Evolutionary conservation across 1,140 invertebrate genomes (phyloP).

Genomic region (Stegodyphus dumicola): DNA sequence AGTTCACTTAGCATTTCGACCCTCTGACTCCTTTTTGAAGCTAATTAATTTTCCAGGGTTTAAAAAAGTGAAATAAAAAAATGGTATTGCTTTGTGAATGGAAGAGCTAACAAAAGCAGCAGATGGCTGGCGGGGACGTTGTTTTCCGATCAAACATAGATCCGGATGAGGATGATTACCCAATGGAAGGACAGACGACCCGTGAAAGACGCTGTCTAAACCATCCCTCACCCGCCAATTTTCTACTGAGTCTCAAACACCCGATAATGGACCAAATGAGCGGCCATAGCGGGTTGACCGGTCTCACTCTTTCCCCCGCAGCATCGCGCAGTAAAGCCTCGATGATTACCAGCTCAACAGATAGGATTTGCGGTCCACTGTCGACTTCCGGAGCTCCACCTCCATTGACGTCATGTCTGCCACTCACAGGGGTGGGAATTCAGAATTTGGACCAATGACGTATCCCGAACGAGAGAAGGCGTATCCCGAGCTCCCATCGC

Average conservation of each 20-base stretch:
- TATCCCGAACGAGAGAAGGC: constrained; percentile 1
- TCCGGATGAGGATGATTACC: constrained; percentile 33
- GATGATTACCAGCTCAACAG: constrained; percentile 52
- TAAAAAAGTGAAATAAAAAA: background rate
- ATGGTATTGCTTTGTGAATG: constrained; percentile 9
- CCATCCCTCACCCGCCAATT: constrained; percentile 46
- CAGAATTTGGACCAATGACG: background rate
- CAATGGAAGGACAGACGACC: constrained; percentile 31
- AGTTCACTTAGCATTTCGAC: background rate
- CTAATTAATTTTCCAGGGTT: constrained; percentile 34
- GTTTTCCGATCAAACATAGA: constrained; percentile 45
- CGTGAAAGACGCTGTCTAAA: constrained; percentile 52
- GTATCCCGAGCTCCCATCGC: background rate
- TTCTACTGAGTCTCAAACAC: constrained; percentile 34
- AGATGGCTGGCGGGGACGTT: constrained; percentile 32
- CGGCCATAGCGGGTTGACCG: constrained; percentile 23
- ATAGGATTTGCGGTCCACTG: constrained; percentile 46
- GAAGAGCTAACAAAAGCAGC: constrained; percentile 28
- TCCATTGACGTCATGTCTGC: constrained; percentile 37
- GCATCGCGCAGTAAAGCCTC: constrained; percentile 12
- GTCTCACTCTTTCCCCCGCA: constrained; percentile 17
- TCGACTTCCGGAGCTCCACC: constrained; percentile 17
- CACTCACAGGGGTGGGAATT: constrained; percentile 17
- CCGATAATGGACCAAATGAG: constrained; percentile 50
- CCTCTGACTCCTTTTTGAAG: constrained; percentile 17